Base-by-base conservation (phyloP, 2,888 invertebrate genomes). In the Sarcophaga variegata region DNA sequence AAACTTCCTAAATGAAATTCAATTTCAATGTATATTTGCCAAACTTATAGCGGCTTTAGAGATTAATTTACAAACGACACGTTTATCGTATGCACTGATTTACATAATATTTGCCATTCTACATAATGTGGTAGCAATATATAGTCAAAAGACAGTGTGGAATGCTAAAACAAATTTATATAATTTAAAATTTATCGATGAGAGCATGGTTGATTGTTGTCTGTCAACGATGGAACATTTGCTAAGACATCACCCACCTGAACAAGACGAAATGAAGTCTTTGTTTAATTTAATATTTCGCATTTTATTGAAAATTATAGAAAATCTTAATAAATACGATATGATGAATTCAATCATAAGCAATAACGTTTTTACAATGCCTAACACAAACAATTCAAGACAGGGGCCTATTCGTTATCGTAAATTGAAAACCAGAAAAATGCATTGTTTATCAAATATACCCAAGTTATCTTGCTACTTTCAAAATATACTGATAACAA, bases 51-150 rank as follows among this genome's bases (percentile, higher is more conserved):
- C 86, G 5, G 88, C 89, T 1, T 79, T 90, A 64, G 84, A 89
- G 60, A 79, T 77, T 14, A 88, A 88, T 67, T 22, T 25, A 70
- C 45, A 80, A 25, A 75, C 49, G 12, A 66, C 83, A 6, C 81
- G 90, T 49, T 88, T 92, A 4, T 83, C 91, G 3, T 91, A 91
- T 70, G 91, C 91, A 11, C 88, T 92, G 63, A 89, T 91, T 47
- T 93, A 91, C 79, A 89, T 93, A 1, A 90, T 93, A 88, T 93
- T 93, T 88, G 91, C 91, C 67, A 91, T 91, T 2, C 84, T 93
- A 10, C 91, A 92, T 81, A 93, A 93, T 89, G 88, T 92, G 22
- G 89, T 88, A 1, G 79, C 71, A 14, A 85, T 87, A 12, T 87
- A 86, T 74, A 88, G 88, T 47, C 89, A 88, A 14, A 82, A 86